Percentiles rank a stretch among this genome's conserved stretches.
These are phyloP conservation scores for Falco novaeseelandiae DNA, from an alignment of 2,797 vertebrate species.

Conservation along the genomic window DNA sequence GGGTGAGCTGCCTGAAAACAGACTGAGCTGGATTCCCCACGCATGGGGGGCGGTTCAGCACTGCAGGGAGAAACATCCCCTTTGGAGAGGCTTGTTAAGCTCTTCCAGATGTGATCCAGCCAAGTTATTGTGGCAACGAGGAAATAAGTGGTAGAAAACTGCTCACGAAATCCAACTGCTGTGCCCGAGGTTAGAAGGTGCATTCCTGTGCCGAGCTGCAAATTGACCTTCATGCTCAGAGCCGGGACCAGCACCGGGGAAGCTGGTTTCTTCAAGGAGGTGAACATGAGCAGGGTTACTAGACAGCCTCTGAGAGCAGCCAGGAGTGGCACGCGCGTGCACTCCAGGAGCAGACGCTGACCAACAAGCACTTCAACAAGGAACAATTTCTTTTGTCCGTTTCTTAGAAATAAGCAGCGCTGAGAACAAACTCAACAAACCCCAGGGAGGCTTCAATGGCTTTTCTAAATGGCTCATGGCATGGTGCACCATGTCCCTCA, in stretches of 20 bases:
- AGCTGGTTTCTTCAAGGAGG: background rate
- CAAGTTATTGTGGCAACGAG: background rate
- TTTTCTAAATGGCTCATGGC: background rate
- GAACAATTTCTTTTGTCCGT: background rate
- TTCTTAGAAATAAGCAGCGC: background rate
- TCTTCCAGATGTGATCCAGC: background rate
- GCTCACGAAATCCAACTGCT: rapidly evolving
- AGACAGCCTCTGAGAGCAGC: background rate
- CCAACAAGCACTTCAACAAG: background rate
- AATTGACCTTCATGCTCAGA: background rate
- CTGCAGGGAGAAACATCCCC: background rate
- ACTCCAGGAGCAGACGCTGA: background rate
- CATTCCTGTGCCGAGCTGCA: background rate
- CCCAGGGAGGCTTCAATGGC: background rate
- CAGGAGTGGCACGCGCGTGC: rapidly evolving
- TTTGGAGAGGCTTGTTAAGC: background rate
- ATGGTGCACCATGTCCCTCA: background rate
- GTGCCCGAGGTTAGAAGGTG: background rate
- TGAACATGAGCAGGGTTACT: background rate
- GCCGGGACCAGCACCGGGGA: background rate
- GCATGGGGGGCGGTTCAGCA: rapidly evolving
- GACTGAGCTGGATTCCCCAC: rapidly evolving
- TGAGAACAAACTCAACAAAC: background rate
- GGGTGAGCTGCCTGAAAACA: background rate
- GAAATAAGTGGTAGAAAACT: background rate